Evolutionary conservation across 2,888 invertebrate species (phyloP).

Genomic region (Drosophila cracens): DNA sequence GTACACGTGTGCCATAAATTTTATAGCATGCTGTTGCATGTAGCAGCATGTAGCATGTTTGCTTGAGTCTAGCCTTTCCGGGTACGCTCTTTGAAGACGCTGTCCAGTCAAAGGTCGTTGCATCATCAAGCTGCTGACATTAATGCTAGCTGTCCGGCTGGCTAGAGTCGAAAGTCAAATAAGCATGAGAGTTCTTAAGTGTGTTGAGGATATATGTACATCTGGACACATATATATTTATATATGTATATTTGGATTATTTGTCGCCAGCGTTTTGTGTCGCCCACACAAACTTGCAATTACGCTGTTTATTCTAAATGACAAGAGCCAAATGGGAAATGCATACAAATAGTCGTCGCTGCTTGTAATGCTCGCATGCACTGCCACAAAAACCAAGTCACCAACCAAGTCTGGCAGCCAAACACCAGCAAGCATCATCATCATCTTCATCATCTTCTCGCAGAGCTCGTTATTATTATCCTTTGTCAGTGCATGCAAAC

Average conservation of each 20-base stretch:
- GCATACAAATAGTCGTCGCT: conserved; percentile 44
- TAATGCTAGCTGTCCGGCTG: conserved; percentile 55
- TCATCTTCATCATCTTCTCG: neutral
- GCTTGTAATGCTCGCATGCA: conserved; percentile 27
- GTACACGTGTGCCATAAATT: conserved; percentile 45
- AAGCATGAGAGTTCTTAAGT: conserved; percentile 7
- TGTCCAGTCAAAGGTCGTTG: conserved; percentile 72
- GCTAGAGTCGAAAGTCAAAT: conserved; percentile 8
- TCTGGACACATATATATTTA: neutral
- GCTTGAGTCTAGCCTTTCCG: conserved; percentile 54
- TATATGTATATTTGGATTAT: conserved; percentile 61
- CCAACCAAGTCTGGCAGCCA: conserved; percentile 32
- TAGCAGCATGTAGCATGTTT: conserved; percentile 36
- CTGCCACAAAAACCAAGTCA: conserved; percentile 49
- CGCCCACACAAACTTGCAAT: conserved; percentile 81
- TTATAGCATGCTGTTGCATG: conserved; percentile 56
- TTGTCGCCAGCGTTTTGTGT: conserved; percentile 74
- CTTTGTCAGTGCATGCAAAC: conserved; percentile 77
- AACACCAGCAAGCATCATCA: neutral
- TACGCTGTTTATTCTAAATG: conserved; percentile 80
- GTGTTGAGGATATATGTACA: neutral
- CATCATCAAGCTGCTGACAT: conserved; percentile 75
- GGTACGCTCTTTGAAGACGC: conserved; percentile 57
- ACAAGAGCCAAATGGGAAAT: conserved; percentile 75
- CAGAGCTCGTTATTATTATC: conserved; percentile 51